Conservation (phyloP, 2,797 vertebrate genomes). For the Channallabes apus region DNA sequence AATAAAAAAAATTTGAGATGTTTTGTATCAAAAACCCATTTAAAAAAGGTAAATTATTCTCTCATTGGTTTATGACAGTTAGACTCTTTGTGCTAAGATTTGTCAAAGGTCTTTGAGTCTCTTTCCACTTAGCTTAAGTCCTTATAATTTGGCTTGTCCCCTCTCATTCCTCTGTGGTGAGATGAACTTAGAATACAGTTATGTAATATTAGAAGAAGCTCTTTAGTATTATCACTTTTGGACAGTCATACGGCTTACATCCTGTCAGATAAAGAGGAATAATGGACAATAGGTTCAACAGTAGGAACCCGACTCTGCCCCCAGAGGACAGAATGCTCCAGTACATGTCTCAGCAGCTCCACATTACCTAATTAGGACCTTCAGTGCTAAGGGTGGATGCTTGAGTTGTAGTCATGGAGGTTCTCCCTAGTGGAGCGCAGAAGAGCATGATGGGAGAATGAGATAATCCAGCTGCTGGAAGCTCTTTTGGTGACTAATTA, state of each 20-base stretch:
- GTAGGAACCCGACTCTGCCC: background rate
- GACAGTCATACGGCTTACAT: conserved; percentile 3
- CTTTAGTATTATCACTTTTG: conserved; percentile 17
- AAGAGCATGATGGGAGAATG: background rate
- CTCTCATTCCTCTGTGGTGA: conserved; percentile 24
- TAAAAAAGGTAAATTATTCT: background rate
- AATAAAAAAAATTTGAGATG: background rate
- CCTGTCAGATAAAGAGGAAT: conserved; percentile 11
- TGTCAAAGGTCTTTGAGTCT: background rate
- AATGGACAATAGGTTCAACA: background rate
- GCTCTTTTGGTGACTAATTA: conserved; percentile 29
- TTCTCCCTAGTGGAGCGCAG: conserved; percentile 48
- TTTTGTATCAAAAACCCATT: background rate
- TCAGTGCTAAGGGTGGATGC: conserved; percentile 22
- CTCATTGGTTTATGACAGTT: too few species aligned
- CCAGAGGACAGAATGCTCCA: conserved; percentile 42
- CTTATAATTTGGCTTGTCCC: background rate
- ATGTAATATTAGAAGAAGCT: background rate
- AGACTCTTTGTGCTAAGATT: background rate
- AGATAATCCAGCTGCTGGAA: conserved; percentile 37
- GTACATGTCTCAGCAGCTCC: conserved; percentile 34
- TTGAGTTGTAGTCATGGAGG: conserved; percentile 41
- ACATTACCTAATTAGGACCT: conserved; percentile 73
- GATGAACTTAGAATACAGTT: conserved; percentile 5
- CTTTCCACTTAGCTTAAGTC: background rate